These are phyloP conservation scores for Xiphophorus couchianus DNA, from an alignment of 2,113 vertebrate genomes.

Conservation along the genomic window DNA sequence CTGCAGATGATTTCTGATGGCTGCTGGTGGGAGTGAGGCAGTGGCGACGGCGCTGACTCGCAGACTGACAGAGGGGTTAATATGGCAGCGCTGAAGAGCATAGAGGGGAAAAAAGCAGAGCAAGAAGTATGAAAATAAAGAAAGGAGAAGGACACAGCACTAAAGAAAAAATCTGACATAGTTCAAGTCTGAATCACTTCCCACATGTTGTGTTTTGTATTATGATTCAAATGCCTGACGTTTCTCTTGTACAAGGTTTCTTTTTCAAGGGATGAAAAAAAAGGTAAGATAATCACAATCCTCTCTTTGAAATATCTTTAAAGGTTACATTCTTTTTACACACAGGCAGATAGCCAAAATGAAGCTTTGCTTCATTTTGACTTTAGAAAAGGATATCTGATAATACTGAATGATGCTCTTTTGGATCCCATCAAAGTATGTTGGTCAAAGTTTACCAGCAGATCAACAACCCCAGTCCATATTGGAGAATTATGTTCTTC, in stretches of 20 bases:
- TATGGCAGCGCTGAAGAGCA: constrained; percentile 4
- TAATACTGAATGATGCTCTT: too few relatives aligned
- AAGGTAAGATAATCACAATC: constrained; percentile 1
- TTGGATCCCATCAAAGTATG: too few relatives aligned
- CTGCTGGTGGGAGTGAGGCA: constrained; percentile 43
- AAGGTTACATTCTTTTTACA: background rate
- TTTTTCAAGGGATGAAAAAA: background rate
- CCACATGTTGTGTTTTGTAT: constrained; percentile 10
- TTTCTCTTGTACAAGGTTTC: constrained; percentile 4
- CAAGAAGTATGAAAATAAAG: background rate
- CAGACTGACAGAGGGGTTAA: constrained; percentile 56
- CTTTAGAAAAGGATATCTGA: too few relatives aligned
- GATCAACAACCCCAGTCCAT: too few relatives aligned
- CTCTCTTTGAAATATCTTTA: background rate
- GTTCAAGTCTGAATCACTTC: constrained; percentile 29
- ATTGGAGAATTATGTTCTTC: too few relatives aligned
- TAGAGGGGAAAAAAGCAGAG: background rate
- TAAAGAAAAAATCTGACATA: constrained; percentile 2
- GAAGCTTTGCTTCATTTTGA: background rate
- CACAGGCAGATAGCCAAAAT: background rate
- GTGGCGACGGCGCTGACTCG: constrained; percentile 18
- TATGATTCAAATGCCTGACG: background rate
- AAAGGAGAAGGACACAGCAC: background rate
- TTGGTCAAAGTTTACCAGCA: too few relatives aligned
- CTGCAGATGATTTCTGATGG: constrained; percentile 30